Base-by-base conservation (phyloP, 1,140 invertebrate genomes). In the Formica selysi region DNA sequence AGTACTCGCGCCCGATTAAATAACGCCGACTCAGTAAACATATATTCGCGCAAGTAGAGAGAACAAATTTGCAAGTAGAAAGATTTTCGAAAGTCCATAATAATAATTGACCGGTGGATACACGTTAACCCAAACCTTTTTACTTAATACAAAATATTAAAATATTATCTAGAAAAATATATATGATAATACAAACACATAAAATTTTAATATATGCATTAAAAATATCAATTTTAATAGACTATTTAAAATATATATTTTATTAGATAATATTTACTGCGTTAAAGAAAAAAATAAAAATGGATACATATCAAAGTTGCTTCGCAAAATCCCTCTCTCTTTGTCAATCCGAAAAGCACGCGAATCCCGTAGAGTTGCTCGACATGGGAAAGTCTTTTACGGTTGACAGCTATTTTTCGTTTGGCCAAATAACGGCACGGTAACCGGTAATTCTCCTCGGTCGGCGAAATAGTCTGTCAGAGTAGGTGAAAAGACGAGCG, bases 1-100 rank as follows among this genome's bases (percentile, higher is more conserved):
- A 54, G 29, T 32, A 36, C 44, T 68, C 64, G 32, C 36, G 48
- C 5, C 16, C 48, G 78, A 70, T 38, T 59, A 79, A 79, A 13
- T 67, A 70, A 41, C 48, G 44, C 19, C 41, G 51, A 32, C n/a
- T 80, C 59, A n/a, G 65, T 70, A 70, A 80, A 80, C 36, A 57
- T 70, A 38, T 79, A 68, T 57, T 32, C 32, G 36, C 64, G 51
- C 36, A 67, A 70, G 48, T 57, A 57, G 16, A 74, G 29, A 32
- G 54, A 44, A 19, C 44, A 51, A 26, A 81, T 61, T 73, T 61
- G 54, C 67, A 62, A 61, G 36, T 44, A 44, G n/a, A 61, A 29
- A 32, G 32, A 19, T 62, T 74, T 59, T 51, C 65, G 13, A n/a
- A 51, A 3, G 26, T 48, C n/a, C 26, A 38, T 32, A 61, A 11